Evolutionary conservation across 2,888 invertebrate genomes (phyloP), one percentile per base, ranked within the genome.

Genomic region (Caenorhabditis sinica): DNA sequence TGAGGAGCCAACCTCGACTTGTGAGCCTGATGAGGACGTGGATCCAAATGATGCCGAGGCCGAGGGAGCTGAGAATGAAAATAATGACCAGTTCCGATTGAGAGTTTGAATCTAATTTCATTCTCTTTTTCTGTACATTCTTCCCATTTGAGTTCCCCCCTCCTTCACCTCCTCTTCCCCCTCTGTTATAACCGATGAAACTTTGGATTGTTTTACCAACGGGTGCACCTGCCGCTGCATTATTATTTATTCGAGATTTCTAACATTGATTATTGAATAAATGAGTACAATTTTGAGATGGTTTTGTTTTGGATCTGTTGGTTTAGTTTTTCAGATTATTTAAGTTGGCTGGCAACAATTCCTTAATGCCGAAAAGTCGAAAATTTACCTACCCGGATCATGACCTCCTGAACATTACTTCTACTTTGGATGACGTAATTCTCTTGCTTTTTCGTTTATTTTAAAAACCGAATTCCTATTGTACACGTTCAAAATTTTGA

Each of bases 141-240:
- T 23, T 58, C 28, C 15, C 28, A n/a, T 33, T 58, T 40, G 40
- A 40, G 40, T 58, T 40, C 43, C 23, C 36, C 13, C 56, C 43
- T 15, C 30, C 28, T 49, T 60, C 33, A 45, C 56, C 61, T 17
- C 65, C 43, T 20, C 15, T 63, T 23, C 60, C 36, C n/a, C 60
- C 17, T 20, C 30, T 36, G 56, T 56, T 65, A 56, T 72, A 80
- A 80, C 80, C 72, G 80, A 80, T 80, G 80, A 79, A 40, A 56
- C 68, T 71, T 72, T 80, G 72, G 80, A 80, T 72, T 80, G 72
- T 40, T 80, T 65, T 79, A 56, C 80, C 80, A 58, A 79, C 79
- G 79, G 79, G 79, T 79, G 69, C 69, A 69, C 49, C 40, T 69
- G 65, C 72, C 79, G 72, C 65, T 80, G 80, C 80, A 80, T 69